phyloP scores from a whole-genome alignment of 2,113 vertebrate species.

The Anarrhichthys ocellatus region DNA sequence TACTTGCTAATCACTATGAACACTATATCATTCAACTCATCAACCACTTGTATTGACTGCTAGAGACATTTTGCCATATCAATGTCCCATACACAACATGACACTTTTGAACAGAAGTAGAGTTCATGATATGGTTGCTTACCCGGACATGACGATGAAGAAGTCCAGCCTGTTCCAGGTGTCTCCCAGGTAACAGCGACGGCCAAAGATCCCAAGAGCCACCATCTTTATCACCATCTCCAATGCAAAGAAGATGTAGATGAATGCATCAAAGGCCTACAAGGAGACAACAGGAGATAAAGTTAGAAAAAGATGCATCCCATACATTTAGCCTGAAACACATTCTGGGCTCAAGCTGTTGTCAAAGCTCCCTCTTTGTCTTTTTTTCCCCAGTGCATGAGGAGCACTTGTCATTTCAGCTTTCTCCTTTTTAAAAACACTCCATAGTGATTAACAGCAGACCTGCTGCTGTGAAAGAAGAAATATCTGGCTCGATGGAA shows the following conservation, averaged over 20 bases:
- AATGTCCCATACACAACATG: background rate
- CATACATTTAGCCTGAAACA: constrained; percentile 3
- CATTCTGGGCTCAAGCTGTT: background rate
- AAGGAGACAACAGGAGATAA: background rate
- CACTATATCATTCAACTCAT: background rate
- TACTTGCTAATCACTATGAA: background rate
- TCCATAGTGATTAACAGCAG: background rate
- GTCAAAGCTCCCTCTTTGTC: background rate
- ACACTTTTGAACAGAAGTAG: background rate
- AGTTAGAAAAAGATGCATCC: constrained; percentile 13
- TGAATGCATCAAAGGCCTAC: constrained; percentile 97
- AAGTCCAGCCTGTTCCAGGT: constrained; percentile 99
- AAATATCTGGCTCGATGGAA: background rate
- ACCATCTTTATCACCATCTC: constrained; percentile 99
- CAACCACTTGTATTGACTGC: background rate
- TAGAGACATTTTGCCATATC: background rate
- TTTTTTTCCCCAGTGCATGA: constrained; percentile 4
- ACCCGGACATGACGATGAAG: constrained; percentile 99
- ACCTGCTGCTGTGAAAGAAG: background rate
- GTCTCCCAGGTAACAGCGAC: constrained; percentile 97
- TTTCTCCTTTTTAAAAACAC: background rate
- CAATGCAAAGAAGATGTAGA: constrained; percentile 98
- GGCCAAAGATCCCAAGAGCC: constrained; percentile 95
- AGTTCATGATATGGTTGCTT: constrained; percentile 44
- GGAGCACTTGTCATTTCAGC: background rate